Percentiles rank a stretch among this genome's conserved stretches.
These are phyloP conservation scores for Sinotaia quadrata DNA, from an alignment of 2,888 invertebrate genomes.

Conservation along the genomic window DNA sequence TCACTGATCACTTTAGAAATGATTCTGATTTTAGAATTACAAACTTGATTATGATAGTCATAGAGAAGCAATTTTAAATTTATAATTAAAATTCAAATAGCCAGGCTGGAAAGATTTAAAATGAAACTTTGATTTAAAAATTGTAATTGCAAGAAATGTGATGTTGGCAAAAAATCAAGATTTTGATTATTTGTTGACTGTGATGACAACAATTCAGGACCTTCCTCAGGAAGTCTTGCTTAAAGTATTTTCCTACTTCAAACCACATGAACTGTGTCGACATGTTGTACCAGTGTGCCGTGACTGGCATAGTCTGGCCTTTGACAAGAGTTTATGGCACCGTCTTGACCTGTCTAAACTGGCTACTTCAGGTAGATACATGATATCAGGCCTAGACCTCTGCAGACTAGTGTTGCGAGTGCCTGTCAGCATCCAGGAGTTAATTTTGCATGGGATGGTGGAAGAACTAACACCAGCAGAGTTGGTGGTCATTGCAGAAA, in stretches of 20 bases:
- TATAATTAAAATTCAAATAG: too few species aligned
- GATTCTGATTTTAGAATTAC: too few species aligned
- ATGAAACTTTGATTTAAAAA: too few species aligned
- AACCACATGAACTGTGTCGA: conserved; percentile 44
- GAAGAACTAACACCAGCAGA: conserved; percentile 42
- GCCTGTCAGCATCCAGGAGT: conserved; percentile 37
- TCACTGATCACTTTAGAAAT: too few species aligned
- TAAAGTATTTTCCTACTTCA: conserved; percentile 51
- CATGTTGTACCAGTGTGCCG: conserved; percentile 45
- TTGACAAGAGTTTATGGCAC: conserved; percentile 51
- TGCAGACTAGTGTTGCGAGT: conserved; percentile 42
- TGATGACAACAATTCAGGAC: neutral
- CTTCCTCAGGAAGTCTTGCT: conserved; percentile 52
- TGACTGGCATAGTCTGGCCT: conserved; percentile 45
- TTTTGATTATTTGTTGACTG: too few species aligned
- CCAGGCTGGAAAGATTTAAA: too few species aligned
- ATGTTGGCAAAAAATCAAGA: too few species aligned
- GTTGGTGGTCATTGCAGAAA: conserved; percentile 45
- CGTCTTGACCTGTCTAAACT: conserved; percentile 40
- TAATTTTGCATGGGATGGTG: conserved; percentile 44
- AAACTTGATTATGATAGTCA: too few species aligned
- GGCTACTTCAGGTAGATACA: conserved; percentile 17
- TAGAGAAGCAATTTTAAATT: too few species aligned
- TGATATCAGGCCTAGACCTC: conserved; percentile 40
- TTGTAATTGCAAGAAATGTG: too few species aligned